Percentiles rank a stretch among this genome's conserved stretches.
These are phyloP conservation scores for Petrocephalus zakoni DNA, from an alignment of 2,113 vertebrate species.

Conservation along the genomic window DNA sequence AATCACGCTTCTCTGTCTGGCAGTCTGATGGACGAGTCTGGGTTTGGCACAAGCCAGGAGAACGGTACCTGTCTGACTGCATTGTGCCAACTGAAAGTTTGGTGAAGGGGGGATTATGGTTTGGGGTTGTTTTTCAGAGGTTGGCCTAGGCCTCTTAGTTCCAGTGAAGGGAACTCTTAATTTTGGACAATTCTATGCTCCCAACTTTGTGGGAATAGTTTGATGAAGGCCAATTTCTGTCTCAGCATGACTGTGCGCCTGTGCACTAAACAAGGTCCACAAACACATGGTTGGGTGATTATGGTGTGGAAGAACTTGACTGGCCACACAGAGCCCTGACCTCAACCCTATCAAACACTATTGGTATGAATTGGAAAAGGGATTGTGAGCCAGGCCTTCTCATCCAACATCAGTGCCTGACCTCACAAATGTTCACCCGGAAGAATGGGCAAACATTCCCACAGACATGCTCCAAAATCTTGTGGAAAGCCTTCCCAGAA, in stretches of 20 bases:
- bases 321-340: neutral
- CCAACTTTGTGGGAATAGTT: neutral
- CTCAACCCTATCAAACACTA: neutral
- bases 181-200: neutral
- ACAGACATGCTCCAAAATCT: neutral
- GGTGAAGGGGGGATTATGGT: neutral
- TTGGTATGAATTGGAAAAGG: neutral
- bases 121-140: neutral
- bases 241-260: neutral
- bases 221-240: neutral
- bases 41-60: neutral
- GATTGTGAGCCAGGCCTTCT: neutral
- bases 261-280: neutral
- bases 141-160: neutral
- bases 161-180: neutral
- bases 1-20: neutral
- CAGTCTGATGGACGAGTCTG: neutral
- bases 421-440: neutral
- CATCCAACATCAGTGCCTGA: neutral
- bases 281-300: neutral
- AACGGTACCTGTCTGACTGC: neutral
- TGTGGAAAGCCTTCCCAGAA: neutral
- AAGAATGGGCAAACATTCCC: neutral
- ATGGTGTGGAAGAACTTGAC: neutral
- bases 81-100: neutral